Conservation (phyloP, 1,140 invertebrate species). For the Asobara japonica region DNA sequence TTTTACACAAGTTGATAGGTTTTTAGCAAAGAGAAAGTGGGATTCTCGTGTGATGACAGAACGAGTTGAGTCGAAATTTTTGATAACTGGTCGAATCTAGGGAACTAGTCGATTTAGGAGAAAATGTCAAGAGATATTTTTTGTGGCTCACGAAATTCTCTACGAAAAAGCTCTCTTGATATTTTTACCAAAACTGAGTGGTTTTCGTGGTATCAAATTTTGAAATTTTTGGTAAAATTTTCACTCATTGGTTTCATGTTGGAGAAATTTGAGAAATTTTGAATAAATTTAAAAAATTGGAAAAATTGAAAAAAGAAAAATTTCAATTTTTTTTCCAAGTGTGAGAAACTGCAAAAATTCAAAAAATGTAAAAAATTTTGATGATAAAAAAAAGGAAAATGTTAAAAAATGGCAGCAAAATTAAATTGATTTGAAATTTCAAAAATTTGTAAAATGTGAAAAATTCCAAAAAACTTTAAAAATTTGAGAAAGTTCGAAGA, state of each 20-base stretch:
- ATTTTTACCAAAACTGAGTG: not conserved
- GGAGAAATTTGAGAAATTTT: not conserved
- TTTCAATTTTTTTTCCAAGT: too few relatives aligned
- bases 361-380: too few relatives aligned
- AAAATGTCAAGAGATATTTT: not conserved
- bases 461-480: too few relatives aligned
- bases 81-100: not conserved
- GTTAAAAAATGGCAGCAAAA: too few relatives aligned
- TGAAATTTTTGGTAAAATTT: not conserved
- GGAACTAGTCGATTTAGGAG: not conserved
- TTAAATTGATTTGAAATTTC: too few relatives aligned
- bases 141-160: not conserved
- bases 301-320: too few relatives aligned
- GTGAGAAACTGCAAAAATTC: too few relatives aligned
- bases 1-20: too few relatives aligned
- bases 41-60: not conserved
- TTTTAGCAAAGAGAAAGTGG: not conserved
- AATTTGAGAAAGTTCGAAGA: too few relatives aligned
- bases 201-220: not conserved
- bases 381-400: too few relatives aligned
- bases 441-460: too few relatives aligned
- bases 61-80: not conserved
- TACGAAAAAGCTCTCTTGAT: not conserved
- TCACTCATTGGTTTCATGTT: not conserved
- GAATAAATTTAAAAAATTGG: too few relatives aligned